These are phyloP conservation scores for Ditylenchus dipsaci DNA, from an alignment of 1,140 invertebrate genomes.

Conservation along the genomic window DNA sequence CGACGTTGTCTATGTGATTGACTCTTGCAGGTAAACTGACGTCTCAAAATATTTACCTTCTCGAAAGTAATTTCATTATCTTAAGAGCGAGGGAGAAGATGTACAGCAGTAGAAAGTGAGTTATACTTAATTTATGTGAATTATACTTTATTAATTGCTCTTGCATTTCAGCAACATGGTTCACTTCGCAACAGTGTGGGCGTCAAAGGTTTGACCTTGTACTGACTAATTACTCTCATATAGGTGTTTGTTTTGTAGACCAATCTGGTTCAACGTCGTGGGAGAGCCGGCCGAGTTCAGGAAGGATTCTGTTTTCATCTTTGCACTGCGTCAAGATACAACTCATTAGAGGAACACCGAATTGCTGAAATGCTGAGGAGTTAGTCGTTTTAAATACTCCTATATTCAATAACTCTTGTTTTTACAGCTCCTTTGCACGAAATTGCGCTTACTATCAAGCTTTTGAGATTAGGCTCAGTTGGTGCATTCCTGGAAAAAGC, in stretches of 20 bases:
- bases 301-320: constrained; percentile 76
- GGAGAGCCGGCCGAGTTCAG: constrained; percentile 69
- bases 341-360: constrained; percentile 60
- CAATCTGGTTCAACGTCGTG: constrained; percentile 67
- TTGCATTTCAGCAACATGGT: too few species aligned
- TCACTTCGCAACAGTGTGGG: constrained; percentile 59
- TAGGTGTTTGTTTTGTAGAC: constrained; percentile 57
- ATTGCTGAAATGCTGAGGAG: constrained; percentile 63
- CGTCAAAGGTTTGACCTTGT: constrained; percentile 57
- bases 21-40: constrained; percentile 78
- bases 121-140: too few species aligned
- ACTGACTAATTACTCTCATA: too few species aligned
- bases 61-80: constrained; percentile 52
- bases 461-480: constrained; percentile 61
- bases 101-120: too few species aligned
- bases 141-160: too few species aligned
- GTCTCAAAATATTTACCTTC: constrained; percentile 46
- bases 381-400: too few species aligned
- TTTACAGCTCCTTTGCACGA: constrained; percentile 60
- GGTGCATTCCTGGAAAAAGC: constrained; percentile 61
- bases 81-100: too few species aligned
- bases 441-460: constrained; percentile 59
- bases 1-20: constrained; percentile 83
- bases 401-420: too few species aligned
- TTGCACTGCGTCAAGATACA: constrained; percentile 54